Conservation (phyloP, 2,888 invertebrate species). For the Netelia inedita region DNA sequence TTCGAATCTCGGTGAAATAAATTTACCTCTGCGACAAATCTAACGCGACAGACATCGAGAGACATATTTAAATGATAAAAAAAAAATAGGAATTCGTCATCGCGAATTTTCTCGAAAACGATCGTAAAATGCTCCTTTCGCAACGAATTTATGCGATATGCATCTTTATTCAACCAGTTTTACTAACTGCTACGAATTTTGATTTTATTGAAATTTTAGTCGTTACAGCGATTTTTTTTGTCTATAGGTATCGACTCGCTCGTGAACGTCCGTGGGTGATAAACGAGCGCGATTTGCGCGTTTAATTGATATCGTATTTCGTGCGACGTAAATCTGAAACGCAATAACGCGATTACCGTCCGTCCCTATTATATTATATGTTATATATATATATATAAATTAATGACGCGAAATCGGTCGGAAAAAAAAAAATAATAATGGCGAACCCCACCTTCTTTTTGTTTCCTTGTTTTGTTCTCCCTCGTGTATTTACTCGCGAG, state of each 20-base stretch:
- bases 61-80: not conserved
- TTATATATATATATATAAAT: no score
- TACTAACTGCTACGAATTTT: no score
- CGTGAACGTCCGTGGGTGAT: constrained; percentile 19
- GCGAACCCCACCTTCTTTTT: not conserved
- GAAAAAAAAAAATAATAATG: constrained; percentile 17
- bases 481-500: constrained; percentile 17
- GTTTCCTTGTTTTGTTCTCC: not conserved
- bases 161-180: not conserved
- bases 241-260: not conserved
- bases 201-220: not conserved
- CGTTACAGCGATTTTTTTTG: not conserved
- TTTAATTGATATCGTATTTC: constrained; percentile 46
- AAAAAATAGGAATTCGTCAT: not conserved
- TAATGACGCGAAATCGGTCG: constrained; percentile 32
- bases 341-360: constrained; percentile 47
- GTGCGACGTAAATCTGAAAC: constrained; percentile 37
- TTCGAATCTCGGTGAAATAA: not conserved
- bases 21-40: not conserved
- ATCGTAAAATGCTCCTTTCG: not conserved
- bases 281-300: constrained; percentile 9
- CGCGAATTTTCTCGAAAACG: not conserved
- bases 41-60: not conserved
- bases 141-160: not conserved
- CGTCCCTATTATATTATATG: constrained; percentile 52